Percentiles rank a stretch among this genome's conserved stretches.
These are phyloP conservation scores for Nasonia vitripennis DNA, from an alignment of 1,140 invertebrate genomes.

Conservation along the genomic window DNA sequence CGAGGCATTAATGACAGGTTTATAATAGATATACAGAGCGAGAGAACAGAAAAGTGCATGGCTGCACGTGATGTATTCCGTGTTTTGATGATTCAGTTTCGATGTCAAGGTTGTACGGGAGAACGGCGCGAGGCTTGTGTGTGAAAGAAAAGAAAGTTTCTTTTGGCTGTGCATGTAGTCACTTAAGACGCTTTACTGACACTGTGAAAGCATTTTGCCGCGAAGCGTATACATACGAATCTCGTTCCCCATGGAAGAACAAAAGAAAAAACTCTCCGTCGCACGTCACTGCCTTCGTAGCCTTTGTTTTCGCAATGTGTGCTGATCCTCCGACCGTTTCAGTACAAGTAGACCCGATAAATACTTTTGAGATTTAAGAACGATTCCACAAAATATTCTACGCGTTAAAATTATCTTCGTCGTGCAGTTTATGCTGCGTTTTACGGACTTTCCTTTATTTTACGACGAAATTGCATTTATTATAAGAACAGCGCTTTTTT, in stretches of 20 bases:
- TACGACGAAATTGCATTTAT: neutral
- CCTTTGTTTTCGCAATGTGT: neutral
- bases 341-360: too few species aligned
- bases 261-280: neutral
- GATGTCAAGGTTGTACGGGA: neutral
- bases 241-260: neutral
- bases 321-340: too few species aligned
- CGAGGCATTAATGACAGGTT: too few species aligned
- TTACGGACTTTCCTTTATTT: neutral
- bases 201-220: neutral
- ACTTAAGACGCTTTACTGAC: neutral
- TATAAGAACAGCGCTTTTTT: too few species aligned
- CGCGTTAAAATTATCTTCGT: too few species aligned
- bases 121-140: neutral
- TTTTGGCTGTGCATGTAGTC: neutral
- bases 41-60: neutral
- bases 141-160: neutral
- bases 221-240: neutral
- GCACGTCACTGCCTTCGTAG: neutral
- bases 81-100: constrained; percentile 1
- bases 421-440: neutral
- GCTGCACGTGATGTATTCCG: neutral
- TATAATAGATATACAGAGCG: neutral
- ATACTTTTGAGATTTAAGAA: too few species aligned
- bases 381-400: too few species aligned